phyloP scores from a whole-genome alignment of 1,140 invertebrate genomes.

The Antheraea pernyi region DNA sequence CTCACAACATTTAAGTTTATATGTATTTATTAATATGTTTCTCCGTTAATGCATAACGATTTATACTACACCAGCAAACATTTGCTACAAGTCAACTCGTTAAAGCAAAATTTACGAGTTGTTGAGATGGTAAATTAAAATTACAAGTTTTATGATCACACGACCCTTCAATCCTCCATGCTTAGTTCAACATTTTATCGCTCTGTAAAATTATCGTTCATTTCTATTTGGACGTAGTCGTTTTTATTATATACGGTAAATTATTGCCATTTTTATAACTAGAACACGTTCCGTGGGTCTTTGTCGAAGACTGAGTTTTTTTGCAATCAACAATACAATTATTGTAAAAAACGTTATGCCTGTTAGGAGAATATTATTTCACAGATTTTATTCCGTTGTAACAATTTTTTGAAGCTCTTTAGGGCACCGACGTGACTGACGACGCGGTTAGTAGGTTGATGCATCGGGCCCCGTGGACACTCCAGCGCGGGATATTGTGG shows the following conservation, averaged over 20 bases:
- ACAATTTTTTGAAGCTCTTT: no score
- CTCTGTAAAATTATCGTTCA: conserved; percentile 48
- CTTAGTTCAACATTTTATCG: conserved; percentile 43
- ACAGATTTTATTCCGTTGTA: no score
- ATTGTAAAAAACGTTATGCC: background rate
- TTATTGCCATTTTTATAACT: conserved; percentile 59
- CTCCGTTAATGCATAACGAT: background rate
- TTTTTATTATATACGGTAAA: conserved; percentile 41
- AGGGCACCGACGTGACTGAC: no score
- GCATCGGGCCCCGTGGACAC: no score
- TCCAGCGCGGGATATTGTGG: no score
- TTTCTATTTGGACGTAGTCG: conserved; percentile 42
- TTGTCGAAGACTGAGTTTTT: conserved; percentile 27
- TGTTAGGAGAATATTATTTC: no score
- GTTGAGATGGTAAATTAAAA: conserved; percentile 16
- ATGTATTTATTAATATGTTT: background rate
- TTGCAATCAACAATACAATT: background rate
- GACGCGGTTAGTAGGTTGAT: no score
- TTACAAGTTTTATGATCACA: conserved; percentile 10
- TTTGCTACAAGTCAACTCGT: conserved; percentile 2
- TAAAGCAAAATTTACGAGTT: conserved; percentile 11
- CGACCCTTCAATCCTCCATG: conserved; percentile 16
- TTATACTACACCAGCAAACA: background rate
- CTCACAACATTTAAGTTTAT: no score
- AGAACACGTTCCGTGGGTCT: conserved; percentile 39